phyloP scores from a whole-genome alignment of 2,113 vertebrate species.

The Salvelinus alpinus region DNA sequence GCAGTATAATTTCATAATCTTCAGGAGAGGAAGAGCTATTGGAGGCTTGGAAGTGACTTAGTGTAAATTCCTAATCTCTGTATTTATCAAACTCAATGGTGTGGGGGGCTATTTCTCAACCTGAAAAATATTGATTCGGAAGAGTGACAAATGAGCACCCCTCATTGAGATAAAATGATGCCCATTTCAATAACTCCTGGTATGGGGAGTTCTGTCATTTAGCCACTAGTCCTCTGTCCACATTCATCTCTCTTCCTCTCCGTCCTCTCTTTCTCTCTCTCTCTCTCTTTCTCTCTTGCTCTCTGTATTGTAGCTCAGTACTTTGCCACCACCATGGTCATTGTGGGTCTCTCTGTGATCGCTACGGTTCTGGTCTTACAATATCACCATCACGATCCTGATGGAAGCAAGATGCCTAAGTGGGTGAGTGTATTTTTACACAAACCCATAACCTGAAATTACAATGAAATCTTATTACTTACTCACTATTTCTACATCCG shows the following conservation, averaged over 20 bases:
- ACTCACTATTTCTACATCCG: background rate
- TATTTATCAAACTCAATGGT: background rate
- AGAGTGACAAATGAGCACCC: background rate
- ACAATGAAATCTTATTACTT: background rate
- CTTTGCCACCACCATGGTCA: constrained; percentile 96
- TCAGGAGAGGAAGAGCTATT: too few species aligned
- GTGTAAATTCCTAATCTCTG: background rate
- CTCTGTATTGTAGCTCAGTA: constrained; percentile 82
- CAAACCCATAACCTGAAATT: background rate
- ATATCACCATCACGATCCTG: constrained; percentile 93
- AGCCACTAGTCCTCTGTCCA: background rate
- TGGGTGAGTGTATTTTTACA: constrained; percentile 79
- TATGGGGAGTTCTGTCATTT: background rate
- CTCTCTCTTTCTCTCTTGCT: background rate
- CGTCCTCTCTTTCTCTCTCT: background rate
- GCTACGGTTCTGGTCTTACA: constrained; percentile 92
- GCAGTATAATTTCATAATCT: background rate
- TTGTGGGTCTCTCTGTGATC: constrained; percentile 93
- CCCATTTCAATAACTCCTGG: background rate
- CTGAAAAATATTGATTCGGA: background rate
- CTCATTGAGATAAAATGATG: background rate
- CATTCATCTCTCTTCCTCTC: too few species aligned
- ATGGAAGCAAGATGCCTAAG: constrained; percentile 93
- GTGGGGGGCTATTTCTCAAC: background rate
- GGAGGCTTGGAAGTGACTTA: background rate